Conservation (phyloP, 2,797 vertebrate genomes). For the Pterois miles region DNA sequence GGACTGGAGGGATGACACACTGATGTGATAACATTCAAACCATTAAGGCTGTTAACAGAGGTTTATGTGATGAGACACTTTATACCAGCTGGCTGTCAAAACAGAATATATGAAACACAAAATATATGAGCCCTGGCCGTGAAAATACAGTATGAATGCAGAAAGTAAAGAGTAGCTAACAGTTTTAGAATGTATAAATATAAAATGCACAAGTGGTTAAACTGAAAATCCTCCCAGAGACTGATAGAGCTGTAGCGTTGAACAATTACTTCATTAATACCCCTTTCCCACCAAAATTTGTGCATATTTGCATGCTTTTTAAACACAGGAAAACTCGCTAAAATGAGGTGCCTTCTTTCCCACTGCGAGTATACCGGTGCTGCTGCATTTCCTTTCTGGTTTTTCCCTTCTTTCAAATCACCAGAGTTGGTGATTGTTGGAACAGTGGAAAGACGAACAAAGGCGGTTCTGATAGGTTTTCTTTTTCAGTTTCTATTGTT, state of each 20-base stretch:
- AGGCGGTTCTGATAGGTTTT: neutral
- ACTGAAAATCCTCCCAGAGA: neutral
- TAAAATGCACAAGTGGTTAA: neutral
- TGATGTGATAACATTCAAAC: conserved; percentile 58
- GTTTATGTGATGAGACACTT: conserved; percentile 40
- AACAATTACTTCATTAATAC: neutral
- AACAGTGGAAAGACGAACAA: neutral
- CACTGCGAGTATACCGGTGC: neutral
- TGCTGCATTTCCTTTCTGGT: neutral
- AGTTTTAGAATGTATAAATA: neutral
- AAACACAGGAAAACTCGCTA: neutral
- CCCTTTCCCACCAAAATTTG: neutral
- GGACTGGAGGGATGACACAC: conserved; percentile 46
- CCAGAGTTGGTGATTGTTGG: too few species aligned
- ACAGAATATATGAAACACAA: conserved; percentile 1
- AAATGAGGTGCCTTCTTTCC: neutral
- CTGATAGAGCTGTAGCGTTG: neutral
- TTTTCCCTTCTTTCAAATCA: neutral
- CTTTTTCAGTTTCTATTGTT: too few species aligned
- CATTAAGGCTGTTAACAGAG: conserved; percentile 27
- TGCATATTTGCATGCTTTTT: neutral
- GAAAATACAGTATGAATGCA: conserved; percentile 1
- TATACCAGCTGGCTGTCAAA: conserved; percentile 39
- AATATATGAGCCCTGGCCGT: neutral
- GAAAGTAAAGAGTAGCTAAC: conserved; percentile 12